Base-by-base conservation (phyloP, 2,113 vertebrate genomes). In the Tachuris rubrigastra region DNA sequence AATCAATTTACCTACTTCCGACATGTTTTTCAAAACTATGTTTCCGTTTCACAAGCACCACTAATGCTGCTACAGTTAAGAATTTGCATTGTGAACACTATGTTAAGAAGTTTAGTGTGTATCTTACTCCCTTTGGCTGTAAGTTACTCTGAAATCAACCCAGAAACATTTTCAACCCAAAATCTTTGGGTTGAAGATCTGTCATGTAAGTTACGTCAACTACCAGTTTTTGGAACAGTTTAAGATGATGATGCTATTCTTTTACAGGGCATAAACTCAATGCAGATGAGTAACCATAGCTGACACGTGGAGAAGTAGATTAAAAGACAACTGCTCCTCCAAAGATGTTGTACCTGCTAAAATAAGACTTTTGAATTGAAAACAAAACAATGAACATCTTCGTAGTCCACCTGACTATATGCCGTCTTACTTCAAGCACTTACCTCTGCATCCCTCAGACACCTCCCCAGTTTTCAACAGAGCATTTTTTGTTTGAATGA, bases 1-100 rank as follows among this genome's bases (percentile, higher is more conserved):
- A 19, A 44, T 63, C 55, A 12, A 21, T 52, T 33, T 71, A 30
- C 25, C 14, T 35, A 13, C 25, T 59, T 60, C 30, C 56, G 28
- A 30, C 12, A 41, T 0, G 0, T 59, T 39, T 82, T 42, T 55
- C 71, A 74, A 79, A 69, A 44, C 39, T n/a, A 0, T 17, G 7
- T 31, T 77, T 46, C n/a, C 53, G 35, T 37, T 90, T 28, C 65
- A 60, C 39, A 28, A 60, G 27, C 49, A 65, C 31, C 39, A 71
- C 46, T 65, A 23, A 46, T 15, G 15, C n/a, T 49, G 42, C 27
- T 65, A 44, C 63, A 49, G 67, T n/a, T 18, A 44, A 56, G 5
- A 49, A 78, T 44, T 5, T 52, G 42, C 55, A 53, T 68, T 47
- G 30, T 33, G 39, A 86, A 55, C 11, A 18, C 18, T 55, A 25